These are phyloP conservation scores for Diprion similis DNA, from an alignment of 1,140 invertebrate species.

Conservation along the genomic window DNA sequence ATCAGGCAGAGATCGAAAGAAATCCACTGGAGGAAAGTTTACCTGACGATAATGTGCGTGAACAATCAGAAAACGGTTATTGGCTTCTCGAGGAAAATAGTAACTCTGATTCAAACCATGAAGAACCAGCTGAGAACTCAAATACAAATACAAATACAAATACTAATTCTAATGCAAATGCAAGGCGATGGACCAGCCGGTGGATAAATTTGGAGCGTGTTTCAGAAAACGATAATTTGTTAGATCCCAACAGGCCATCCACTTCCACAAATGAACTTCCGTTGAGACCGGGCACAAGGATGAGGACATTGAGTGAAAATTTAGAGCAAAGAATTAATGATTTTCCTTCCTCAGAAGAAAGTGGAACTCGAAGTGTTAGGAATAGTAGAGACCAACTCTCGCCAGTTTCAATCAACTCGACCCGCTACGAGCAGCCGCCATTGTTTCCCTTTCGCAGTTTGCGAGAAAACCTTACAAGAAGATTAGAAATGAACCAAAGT, in stretches of 20 bases:
- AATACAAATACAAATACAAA: conserved; percentile 25
- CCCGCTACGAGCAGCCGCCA: conserved; percentile 48
- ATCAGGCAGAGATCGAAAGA: conserved; percentile 13
- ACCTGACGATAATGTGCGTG: conserved; percentile 35
- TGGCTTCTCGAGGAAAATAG: conserved; percentile 57
- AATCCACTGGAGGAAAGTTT: conserved; percentile 21
- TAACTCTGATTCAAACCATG: conserved; percentile 52
- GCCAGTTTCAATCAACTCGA: conserved; percentile 43
- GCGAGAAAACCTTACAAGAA: conserved; percentile 39
- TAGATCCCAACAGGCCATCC: neutral
- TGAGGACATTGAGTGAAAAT: neutral
- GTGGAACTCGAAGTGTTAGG: no score
- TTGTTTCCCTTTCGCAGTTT: conserved; percentile 48
- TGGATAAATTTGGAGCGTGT: conserved; percentile 29
- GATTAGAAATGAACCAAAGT: conserved; percentile 31
- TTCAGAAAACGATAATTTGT: neutral
- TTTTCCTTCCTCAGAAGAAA: no score
- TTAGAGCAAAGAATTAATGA: neutral
- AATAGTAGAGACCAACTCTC: conserved; percentile 37
- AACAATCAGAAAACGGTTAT: conserved; percentile 54
- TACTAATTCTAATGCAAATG: conserved; percentile 37
- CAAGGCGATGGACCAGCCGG: conserved; percentile 51
- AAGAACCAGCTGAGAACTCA: conserved; percentile 30
- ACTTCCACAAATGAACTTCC: neutral
- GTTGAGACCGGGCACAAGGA: neutral